phyloP scores from a whole-genome alignment of 2,888 invertebrate genomes.

The Sphaerophoria taeniata region DNA sequence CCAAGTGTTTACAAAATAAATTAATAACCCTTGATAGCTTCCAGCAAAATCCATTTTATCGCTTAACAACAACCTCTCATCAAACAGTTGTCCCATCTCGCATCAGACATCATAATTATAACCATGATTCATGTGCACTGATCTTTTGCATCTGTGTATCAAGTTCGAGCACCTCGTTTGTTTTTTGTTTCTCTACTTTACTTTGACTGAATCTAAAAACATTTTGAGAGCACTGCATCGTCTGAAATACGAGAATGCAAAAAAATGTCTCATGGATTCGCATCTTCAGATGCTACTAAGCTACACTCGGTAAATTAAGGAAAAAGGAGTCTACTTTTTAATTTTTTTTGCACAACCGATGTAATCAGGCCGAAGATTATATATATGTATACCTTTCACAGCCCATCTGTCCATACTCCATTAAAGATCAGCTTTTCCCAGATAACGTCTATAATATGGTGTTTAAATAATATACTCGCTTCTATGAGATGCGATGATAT shows the following conservation, averaged over 20 bases:
- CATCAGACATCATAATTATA: constrained; percentile 69
- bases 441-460: constrained; percentile 8
- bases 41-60: constrained; percentile 57
- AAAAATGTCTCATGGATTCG: constrained; percentile 11
- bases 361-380: constrained; percentile 52
- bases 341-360: constrained; percentile 40
- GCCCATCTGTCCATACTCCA: constrained; percentile 55
- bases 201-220: constrained; percentile 11
- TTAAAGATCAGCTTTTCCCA: constrained; percentile 58
- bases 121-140: constrained; percentile 59
- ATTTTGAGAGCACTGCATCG: constrained; percentile 23
- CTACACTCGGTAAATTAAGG: constrained; percentile 5
- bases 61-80: constrained; percentile 63
- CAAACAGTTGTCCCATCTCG: constrained; percentile 66
- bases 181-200: constrained; percentile 13
- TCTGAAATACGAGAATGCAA: background rate
- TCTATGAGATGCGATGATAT: background rate
- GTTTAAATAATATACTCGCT: constrained; percentile 3
- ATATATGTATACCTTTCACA: constrained; percentile 40
- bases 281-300: constrained; percentile 37
- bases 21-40: constrained; percentile 56
- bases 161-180: constrained; percentile 36
- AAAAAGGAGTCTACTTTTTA: constrained; percentile 23
- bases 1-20: constrained; percentile 35
- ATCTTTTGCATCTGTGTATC: constrained; percentile 67